These are phyloP conservation scores for Bembecia ichneumoniformis DNA, from an alignment of 2,888 invertebrate genomes.

Conservation along the genomic window DNA sequence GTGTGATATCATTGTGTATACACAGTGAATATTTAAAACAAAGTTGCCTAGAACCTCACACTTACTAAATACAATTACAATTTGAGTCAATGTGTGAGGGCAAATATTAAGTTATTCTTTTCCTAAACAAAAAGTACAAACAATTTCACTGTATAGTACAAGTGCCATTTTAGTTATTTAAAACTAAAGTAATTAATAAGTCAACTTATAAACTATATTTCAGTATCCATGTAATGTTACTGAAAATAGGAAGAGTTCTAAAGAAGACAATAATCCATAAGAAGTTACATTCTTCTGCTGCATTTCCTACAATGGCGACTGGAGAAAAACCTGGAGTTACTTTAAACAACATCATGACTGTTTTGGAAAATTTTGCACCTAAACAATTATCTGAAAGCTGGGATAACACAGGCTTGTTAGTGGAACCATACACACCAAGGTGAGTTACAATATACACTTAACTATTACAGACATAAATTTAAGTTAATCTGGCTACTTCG, in stretches of 20 bases:
- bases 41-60: too few relatives aligned
- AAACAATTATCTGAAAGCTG: conserved; percentile 83
- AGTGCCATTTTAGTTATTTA: too few relatives aligned
- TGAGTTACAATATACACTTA: conserved; percentile 14
- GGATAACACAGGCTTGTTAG: conserved; percentile 95
- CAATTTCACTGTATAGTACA: too few relatives aligned
- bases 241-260: conserved; percentile 31
- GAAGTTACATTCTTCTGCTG: not conserved
- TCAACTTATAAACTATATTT: not conserved
- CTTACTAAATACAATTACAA: too few relatives aligned
- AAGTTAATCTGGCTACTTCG: too few relatives aligned
- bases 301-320: conserved; percentile 32
- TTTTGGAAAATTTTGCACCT: conserved; percentile 80
- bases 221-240: conserved; percentile 35
- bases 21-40: too few relatives aligned
- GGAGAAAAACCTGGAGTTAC: conserved; percentile 51
- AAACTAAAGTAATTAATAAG: too few relatives aligned
- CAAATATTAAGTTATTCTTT: too few relatives aligned
- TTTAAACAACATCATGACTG: conserved; percentile 65
- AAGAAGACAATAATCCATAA: not conserved
- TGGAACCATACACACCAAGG: conserved; percentile 81
- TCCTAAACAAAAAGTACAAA: too few relatives aligned
- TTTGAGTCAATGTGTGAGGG: too few relatives aligned
- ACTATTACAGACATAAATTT: too few relatives aligned
- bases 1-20: too few relatives aligned